Evolutionary conservation across 2,797 vertebrate species (phyloP).

Genomic region (Sebastes trivittatus): DNA sequence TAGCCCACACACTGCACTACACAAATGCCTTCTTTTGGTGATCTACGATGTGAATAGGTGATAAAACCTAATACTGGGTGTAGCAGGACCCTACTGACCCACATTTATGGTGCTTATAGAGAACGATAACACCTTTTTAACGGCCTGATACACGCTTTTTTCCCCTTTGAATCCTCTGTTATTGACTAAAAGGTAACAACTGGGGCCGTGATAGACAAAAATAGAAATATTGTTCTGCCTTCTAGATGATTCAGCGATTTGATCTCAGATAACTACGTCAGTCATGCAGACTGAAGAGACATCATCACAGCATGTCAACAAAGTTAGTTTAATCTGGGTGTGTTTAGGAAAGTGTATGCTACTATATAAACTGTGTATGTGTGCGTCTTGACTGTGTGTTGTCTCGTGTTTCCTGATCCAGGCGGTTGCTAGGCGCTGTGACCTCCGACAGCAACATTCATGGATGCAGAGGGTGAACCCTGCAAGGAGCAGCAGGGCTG

Average conservation of each 20-base stretch:
- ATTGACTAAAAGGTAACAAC: neutral
- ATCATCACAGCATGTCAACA: neutral
- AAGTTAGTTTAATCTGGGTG: neutral
- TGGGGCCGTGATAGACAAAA: neutral
- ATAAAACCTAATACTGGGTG: too few relatives aligned
- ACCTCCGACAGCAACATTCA: conserved; percentile 72
- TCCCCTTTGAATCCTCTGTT: neutral
- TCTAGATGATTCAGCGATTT: neutral
- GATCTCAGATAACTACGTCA: neutral
- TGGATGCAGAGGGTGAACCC: conserved; percentile 67
- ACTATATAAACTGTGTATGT: conserved; percentile 25
- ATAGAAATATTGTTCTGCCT: neutral
- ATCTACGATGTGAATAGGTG: too few relatives aligned
- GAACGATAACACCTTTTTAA: too few relatives aligned
- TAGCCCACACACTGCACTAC: neutral
- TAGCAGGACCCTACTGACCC: too few relatives aligned
- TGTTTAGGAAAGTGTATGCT: conserved; percentile 35
- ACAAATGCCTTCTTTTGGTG: too few relatives aligned
- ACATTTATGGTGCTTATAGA: too few relatives aligned
- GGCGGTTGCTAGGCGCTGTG: conserved; percentile 72
- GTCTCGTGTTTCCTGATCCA: conserved; percentile 70
- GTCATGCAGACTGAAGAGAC: neutral
- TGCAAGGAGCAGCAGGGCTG: conserved; percentile 46
- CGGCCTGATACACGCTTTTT: neutral
- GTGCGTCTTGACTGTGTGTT: conserved; percentile 25